These are phyloP conservation scores for Ancistrus triradiatus DNA, from an alignment of 2,113 vertebrate genomes.

Conservation along the genomic window DNA sequence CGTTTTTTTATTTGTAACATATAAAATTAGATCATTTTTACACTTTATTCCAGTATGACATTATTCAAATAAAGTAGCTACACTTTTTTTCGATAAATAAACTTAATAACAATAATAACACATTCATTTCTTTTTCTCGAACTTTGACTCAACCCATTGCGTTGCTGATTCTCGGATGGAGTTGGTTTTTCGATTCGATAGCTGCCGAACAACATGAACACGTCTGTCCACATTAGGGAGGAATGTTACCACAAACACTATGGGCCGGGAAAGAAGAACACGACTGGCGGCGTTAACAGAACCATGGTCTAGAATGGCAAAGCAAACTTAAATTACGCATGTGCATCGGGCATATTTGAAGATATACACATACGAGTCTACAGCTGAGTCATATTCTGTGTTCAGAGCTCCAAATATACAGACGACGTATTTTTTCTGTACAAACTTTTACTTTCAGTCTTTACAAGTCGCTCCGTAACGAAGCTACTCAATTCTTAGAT, in stretches of 20 bases:
- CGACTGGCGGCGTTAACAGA: constrained; percentile 47
- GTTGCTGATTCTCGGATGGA: constrained; percentile 70
- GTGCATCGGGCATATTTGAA: constrained; percentile 57
- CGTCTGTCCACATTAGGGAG: constrained; percentile 81
- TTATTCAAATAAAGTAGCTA: constrained; percentile 86
- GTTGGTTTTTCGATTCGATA: constrained; percentile 75
- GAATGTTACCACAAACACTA: constrained; percentile 72
- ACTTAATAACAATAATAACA: constrained; percentile 74
- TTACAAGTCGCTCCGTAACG: constrained; percentile 89
- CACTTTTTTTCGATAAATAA: constrained; percentile 96
- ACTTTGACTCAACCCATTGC: constrained; percentile 88
- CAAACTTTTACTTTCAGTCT: constrained; percentile 38
- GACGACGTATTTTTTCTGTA: constrained; percentile 62
- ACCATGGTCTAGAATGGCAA: constrained; percentile 56
- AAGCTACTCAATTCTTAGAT: constrained; percentile 84
- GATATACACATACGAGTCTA: constrained; percentile 65
- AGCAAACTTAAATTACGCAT: constrained; percentile 53
- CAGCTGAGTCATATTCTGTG: constrained; percentile 63
- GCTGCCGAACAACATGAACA: constrained; percentile 87
- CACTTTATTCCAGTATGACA: constrained; percentile 99
- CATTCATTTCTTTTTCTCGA: constrained; percentile 88
- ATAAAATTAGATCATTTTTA: constrained; percentile 99
- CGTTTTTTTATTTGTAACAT: constrained; percentile 89
- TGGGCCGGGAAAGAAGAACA: constrained; percentile 55
- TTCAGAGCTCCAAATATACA: constrained; percentile 66